Evolutionary conservation across 2,888 invertebrate genomes (phyloP), one percentile per base, ranked within the genome.

Genomic region (Drosophila antonietae): DNA sequence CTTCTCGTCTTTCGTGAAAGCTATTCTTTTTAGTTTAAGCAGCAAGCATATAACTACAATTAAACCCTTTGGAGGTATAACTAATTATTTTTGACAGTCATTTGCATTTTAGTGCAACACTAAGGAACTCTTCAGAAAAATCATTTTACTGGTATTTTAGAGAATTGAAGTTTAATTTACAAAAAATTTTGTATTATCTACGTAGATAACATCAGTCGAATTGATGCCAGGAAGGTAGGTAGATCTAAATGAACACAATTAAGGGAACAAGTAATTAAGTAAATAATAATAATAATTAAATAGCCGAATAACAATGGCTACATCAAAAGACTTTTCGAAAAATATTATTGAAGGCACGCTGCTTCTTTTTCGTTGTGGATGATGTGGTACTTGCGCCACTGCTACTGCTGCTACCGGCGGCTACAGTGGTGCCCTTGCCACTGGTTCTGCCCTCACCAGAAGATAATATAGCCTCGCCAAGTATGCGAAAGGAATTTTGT

Each of bases 271-370:
- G 31, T 52, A n/a, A 68, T 53, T 49, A 43, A 61, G 20, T 35
- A 47, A 56, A 62, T 39, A 39, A 51, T 43, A 52, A 33, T 63
- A 61, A 52, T 53, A 39, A 37, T 15, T 37, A 53, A 53, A 44
- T 53, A 65, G 90, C 91, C 41, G 47, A 51, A 4, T 28, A 37
- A 41, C 37, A 59, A 37, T n/a, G 12, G 37, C 15, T 51, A n/a
- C 37, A 47, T 95, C 94, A 96, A 94, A 97, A 97, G 91, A 97
- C 95, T 94, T 96, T 96, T 86, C 95, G 96, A 90, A 96, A 94
- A 91, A 97, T 95, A 93, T 95, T 96, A 92, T 95, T 96, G 79
- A 97, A 94, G 88, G 95, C 94, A 90, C 95, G 95, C 86, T 93
- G 89, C 67, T 91, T 94, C 91, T 95, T 96, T 88, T 94, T 95